These are phyloP conservation scores for Ormyrus labotus DNA, from an alignment of 2,888 invertebrate species.

Conservation along the genomic window DNA sequence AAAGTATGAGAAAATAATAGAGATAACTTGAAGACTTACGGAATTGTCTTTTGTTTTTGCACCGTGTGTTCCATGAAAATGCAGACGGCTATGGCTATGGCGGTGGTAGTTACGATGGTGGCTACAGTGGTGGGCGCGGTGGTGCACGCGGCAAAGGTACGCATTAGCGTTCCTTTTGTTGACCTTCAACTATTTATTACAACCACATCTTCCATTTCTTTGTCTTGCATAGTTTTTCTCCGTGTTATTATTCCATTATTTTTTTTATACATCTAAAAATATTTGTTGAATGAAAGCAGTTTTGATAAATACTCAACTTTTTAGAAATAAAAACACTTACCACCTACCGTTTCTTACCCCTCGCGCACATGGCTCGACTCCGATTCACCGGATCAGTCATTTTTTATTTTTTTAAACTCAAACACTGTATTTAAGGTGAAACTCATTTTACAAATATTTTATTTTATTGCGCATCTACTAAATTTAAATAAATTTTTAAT, in stretches of 20 bases:
- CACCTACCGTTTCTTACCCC: constrained; percentile 45
- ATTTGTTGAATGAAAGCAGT: constrained; percentile 13
- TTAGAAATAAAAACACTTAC: constrained; percentile 28
- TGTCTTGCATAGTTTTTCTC: constrained; percentile 50
- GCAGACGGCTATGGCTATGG: constrained; percentile 87
- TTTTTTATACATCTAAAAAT: constrained; percentile 36
- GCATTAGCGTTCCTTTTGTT: constrained; percentile 75
- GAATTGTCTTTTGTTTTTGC: constrained; percentile 65
- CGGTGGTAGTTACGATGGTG: constrained; percentile 92
- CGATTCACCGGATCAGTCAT: constrained; percentile 46
- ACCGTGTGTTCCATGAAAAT: constrained; percentile 75
- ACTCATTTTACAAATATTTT: background rate
- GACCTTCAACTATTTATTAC: constrained; percentile 60
- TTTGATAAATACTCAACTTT: constrained; percentile 5
- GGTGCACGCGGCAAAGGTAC: constrained; percentile 93
- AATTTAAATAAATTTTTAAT: too few relatives aligned
- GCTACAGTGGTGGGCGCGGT: constrained; percentile 90
- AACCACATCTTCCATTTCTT: constrained; percentile 51
- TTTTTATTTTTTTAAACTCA: constrained; percentile 26
- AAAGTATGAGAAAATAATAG: constrained; percentile 25
- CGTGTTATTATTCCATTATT: constrained; percentile 56
- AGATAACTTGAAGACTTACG: constrained; percentile 52
- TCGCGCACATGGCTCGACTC: constrained; percentile 55
- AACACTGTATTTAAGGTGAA: constrained; percentile 3
- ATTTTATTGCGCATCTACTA: constrained; percentile 25